Conservation (phyloP, 30 jellyfish, hydroid and myxozoan genomes). For the Pelagia noctiluca region DNA sequence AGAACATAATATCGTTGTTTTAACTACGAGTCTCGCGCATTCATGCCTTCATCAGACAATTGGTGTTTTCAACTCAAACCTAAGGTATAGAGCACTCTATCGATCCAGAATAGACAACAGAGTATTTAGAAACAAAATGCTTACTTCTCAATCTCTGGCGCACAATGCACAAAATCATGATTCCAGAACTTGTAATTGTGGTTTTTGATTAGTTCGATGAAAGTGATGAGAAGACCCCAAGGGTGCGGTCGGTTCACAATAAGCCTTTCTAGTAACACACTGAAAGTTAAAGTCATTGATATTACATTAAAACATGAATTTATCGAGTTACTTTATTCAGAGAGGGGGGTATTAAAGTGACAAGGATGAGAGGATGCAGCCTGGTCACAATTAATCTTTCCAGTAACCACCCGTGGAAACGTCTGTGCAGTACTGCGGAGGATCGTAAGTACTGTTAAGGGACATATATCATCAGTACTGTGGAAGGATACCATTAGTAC, state of each 20-base stretch:
- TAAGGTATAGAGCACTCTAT: too few species aligned
- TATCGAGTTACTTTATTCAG: not conserved
- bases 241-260: slow-evolving; percentile 99
- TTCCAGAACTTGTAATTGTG: slow-evolving; percentile 97
- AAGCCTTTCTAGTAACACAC: slow-evolving; percentile 94
- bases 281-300: slow-evolving; percentile 9
- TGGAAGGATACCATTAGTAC: too few species aligned
- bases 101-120: not conserved
- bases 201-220: slow-evolving; percentile 95
- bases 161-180: slow-evolving; percentile 98
- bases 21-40: too few species aligned
- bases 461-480: too few species aligned
- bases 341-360: not conserved
- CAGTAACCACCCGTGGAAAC: too few species aligned
- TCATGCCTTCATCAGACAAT: too few species aligned
- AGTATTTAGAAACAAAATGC: not conserved
- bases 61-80: too few species aligned
- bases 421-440: too few species aligned
- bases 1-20: too few species aligned
- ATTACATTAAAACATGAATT: not conserved
- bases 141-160: slow-evolving; percentile 98
- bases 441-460: too few species aligned
- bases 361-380: not conserved
- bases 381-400: not conserved
- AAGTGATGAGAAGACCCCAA: slow-evolving; percentile 97